Base-by-base conservation (phyloP, 2,888 invertebrate genomes). In the Atethmia centrago region DNA sequence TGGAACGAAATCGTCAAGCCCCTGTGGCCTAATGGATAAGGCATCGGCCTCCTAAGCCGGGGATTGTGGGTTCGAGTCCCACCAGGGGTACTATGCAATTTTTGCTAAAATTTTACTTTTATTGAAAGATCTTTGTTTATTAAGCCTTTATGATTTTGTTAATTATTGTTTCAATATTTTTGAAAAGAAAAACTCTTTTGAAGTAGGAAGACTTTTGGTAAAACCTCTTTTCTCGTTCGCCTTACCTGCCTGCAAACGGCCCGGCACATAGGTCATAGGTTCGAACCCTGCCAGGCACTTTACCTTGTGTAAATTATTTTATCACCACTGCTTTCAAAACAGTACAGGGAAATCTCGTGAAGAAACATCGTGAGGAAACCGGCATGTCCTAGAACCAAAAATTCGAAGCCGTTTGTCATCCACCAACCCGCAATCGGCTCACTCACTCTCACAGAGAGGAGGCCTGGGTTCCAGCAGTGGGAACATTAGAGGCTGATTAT, bases 1-100 rank as follows among this genome's bases (percentile, higher is more conserved):
- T 3, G 9, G 0, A 0, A 0, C 0, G 0, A 0, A 0, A 2
- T 0, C 8, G 7, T 5, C 36, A 77, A 92, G 97, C 97, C 97
- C 97, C 97, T 97, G 97, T 97, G 97, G 97, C 97, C 97, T 97
- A 97, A 97, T 97, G 97, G 97, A 97, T 97, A 97, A 97, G 97
- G 97, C 97, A 97, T 97, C 97, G 97, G 97, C 97, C 97, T 97
- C 97, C 97, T 97, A 97, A 97, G 97, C 97, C 97, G 97, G 97
- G 97, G 97, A 97, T 97, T 97, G 97, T 97, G 97, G 97, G 97
- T 97, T 97, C 97, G 97, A 97, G 97, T 97, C 97, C 97, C 97
- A 97, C 97, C 97, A 97, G 97, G 97, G 97, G 97, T 97, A 97
- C 16, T 12, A 1, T 0, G 0, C 0, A 1, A 1, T 47, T 64